These are phyloP conservation scores for Polydrusus cervinus DNA, from an alignment of 2,888 invertebrate species.

Conservation along the genomic window DNA sequence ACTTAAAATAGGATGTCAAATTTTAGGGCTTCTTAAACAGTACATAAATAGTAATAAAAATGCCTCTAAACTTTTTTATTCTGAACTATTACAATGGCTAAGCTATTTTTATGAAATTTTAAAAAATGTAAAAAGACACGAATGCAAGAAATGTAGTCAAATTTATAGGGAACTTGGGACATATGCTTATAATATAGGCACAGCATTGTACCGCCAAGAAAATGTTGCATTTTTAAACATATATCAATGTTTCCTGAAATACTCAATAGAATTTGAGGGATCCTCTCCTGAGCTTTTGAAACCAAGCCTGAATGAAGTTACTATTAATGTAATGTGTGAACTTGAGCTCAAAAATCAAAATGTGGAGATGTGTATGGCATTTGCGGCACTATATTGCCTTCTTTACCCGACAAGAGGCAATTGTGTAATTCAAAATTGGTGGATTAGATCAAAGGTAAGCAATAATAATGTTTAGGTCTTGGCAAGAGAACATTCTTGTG, in stretches of 20 bases:
- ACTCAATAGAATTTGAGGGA: constrained; percentile 54
- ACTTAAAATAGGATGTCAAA: constrained; percentile 36
- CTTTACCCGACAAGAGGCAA: constrained; percentile 54
- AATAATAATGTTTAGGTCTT: too few species aligned
- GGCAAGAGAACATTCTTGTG: too few species aligned
- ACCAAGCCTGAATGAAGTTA: constrained; percentile 42
- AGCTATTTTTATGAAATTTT: constrained; percentile 54
- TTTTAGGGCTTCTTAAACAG: constrained; percentile 33
- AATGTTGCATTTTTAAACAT: constrained; percentile 42
- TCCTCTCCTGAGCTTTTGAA: constrained; percentile 29
- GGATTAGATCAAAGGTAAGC: constrained; percentile 61
- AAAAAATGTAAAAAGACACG: constrained; percentile 49
- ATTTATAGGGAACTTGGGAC: constrained; percentile 54
- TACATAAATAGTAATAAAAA: constrained; percentile 39
- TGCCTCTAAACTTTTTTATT: constrained; percentile 30
- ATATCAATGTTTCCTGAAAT: constrained; percentile 47
- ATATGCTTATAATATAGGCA: constrained; percentile 58
- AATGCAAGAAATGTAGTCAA: constrained; percentile 56
- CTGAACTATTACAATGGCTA: constrained; percentile 41
- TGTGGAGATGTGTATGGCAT: constrained; percentile 55
- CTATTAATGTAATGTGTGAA: constrained; percentile 50
- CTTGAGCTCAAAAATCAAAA: constrained; percentile 49
- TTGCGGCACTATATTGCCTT: constrained; percentile 58
- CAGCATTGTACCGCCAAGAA: constrained; percentile 47
- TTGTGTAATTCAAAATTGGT: constrained; percentile 55